Evolutionary conservation across 2,113 vertebrate species (phyloP), one percentile per base, ranked within the genome.

Genomic region (Galemys pyrenaicus): DNA sequence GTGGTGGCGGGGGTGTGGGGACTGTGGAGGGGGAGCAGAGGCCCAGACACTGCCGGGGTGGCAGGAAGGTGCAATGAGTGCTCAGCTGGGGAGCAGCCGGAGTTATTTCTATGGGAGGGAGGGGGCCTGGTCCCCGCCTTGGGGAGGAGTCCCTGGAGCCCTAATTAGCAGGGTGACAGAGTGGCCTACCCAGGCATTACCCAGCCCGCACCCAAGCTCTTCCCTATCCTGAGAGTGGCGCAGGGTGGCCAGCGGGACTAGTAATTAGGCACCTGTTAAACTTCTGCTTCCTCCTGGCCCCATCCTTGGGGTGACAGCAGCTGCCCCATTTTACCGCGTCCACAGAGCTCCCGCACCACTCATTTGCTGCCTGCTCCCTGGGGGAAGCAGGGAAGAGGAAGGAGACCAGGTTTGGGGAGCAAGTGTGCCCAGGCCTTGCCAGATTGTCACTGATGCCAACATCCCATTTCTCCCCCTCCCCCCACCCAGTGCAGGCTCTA

Each of bases 181-280:
- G 81, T 95, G 73, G 73, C 96, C 96, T 97, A 96, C 94, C 94
- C 80, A 90, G 96, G 94, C 89, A 97, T 97, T 95, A 96, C 86
- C 87, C 94, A 92, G 96, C 94, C 92, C 89, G 90, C 92, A 94
- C 93, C 94, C 97, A 97, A 97, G 96, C 96, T 96, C 93, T 97
- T 96, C 96, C 95, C 96, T 78, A 58, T 94, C 91, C 91, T 5
- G 37, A 95, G 89, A 96, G 93, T 92, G 51, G 93, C 4, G 3
- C 93, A 95, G 81, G 58, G 70, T 0, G 37, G 68, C 95, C 95
- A 87, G 93, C 13, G 39, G 96, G 87, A 96, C 94, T 94, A 96
- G 77, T 97, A 97, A 97, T 97, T 97, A 97, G 87, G 81, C 84
- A 94, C 93, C 96, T 96, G 94, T 96, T 97, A 97, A 97, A 96